phyloP scores from a whole-genome alignment of 2,113 vertebrate species.

The Microcebus tavaratra region DNA sequence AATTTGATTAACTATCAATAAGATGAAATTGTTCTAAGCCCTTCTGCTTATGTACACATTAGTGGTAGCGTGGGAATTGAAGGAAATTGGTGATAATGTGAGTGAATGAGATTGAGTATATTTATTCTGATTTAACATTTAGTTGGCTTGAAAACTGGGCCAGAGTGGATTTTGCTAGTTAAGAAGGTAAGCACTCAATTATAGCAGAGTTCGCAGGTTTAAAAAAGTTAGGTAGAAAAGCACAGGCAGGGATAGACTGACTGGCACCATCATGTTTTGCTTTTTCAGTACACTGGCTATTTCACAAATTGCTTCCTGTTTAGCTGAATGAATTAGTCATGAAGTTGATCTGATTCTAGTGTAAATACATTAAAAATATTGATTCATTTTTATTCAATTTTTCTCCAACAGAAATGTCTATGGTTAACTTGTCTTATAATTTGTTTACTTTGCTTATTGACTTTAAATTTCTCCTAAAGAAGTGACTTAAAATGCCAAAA shows the following conservation, averaged over 20 bases:
- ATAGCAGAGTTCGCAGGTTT: background rate
- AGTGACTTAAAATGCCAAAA: background rate
- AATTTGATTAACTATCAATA: background rate
- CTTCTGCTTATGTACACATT: background rate
- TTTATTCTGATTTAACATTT: background rate
- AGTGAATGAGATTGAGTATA: background rate
- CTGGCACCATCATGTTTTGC: background rate
- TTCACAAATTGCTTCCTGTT: background rate
- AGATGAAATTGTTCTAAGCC: background rate
- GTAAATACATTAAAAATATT: background rate
- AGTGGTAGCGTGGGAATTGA: background rate
- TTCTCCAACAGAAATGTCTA: background rate
- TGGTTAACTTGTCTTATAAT: background rate
- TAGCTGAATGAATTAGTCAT: background rate
- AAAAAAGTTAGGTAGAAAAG: background rate
- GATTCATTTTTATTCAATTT: constrained; percentile 28
- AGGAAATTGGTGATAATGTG: background rate
- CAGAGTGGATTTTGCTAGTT: background rate
- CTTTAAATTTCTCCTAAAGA: background rate
- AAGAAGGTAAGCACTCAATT: constrained; percentile 6
- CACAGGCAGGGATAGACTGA: background rate
- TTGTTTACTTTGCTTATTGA: background rate
- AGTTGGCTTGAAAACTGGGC: background rate
- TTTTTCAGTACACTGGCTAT: background rate
- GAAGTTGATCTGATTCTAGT: background rate